Conservation (phyloP, 2,113 vertebrate species). For the Archilochus colubris region DNA sequence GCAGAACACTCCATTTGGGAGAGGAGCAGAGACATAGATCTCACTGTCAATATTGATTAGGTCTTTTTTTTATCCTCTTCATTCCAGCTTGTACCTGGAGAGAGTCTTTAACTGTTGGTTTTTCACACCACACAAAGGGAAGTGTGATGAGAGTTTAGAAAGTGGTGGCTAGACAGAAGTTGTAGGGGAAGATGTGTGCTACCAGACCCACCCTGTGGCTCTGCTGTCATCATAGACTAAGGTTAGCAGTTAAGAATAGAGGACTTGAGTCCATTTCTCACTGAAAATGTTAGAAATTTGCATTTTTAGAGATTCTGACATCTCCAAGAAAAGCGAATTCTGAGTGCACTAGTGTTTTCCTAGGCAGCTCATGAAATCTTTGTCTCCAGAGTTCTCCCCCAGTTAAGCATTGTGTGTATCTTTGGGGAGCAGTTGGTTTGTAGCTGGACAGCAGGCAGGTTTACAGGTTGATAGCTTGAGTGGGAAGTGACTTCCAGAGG, state of each 20-base stretch:
- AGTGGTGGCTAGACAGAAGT: neutral
- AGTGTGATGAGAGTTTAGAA: neutral
- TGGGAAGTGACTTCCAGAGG: neutral
- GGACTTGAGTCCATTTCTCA: neutral
- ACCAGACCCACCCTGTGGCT: neutral
- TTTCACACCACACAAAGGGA: neutral
- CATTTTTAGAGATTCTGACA: neutral
- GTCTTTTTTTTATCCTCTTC: neutral
- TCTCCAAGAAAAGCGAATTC: neutral
- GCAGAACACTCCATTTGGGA: neutral
- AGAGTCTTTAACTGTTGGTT: no score
- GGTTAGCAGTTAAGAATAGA: neutral
- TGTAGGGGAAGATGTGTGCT: no score
- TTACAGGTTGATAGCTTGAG: neutral
- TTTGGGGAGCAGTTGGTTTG: neutral
- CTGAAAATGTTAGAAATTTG: neutral
- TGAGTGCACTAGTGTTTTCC: neutral
- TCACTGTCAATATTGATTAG: neutral
- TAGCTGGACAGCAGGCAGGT: neutral
- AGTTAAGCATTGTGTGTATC: rapidly evolving
- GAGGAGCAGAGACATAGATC: neutral
- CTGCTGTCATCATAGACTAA: no score
- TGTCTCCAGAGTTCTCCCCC: neutral
- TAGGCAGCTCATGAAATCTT: neutral
- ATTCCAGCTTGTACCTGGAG: neutral